phyloP scores from a whole-genome alignment of 2,113 vertebrate genomes.

The Dendropsophus ebraccatus region DNA sequence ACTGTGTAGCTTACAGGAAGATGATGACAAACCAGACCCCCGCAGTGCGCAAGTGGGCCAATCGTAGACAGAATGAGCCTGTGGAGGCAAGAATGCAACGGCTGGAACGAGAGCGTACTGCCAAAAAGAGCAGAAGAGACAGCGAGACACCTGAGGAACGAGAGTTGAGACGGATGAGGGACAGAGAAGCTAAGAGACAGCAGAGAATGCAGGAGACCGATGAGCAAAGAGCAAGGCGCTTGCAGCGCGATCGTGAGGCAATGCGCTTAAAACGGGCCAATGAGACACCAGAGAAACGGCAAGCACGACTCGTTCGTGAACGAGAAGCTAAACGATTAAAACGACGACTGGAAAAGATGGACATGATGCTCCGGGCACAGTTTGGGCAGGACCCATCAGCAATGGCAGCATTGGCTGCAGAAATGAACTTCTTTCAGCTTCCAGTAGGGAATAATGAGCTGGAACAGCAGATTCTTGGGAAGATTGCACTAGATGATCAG shows the following conservation, averaged over 20 bases:
- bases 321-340: conserved; percentile 95
- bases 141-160: conserved; percentile 89
- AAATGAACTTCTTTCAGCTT: conserved; percentile 95
- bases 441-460: conserved; percentile 83
- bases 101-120: conserved; percentile 90
- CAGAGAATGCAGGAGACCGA: conserved; percentile 95
- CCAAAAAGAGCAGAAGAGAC: conserved; percentile 94
- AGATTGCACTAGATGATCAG: conserved; percentile 80
- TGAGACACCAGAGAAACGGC: conserved; percentile 93
- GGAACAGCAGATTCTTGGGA: conserved; percentile 85
- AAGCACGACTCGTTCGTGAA: conserved; percentile 91
- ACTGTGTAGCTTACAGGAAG: conserved; percentile 90
- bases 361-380: conserved; percentile 92
- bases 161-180: conserved; percentile 87
- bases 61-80: conserved; percentile 91
- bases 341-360: conserved; percentile 93
- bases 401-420: conserved; percentile 92
- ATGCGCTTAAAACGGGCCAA: conserved; percentile 94
- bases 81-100: conserved; percentile 86
- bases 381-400: conserved; percentile 96
- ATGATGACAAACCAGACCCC: conserved; percentile 84
- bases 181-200: conserved; percentile 93
- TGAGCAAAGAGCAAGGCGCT: conserved; percentile 87
- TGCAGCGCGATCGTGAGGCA: conserved; percentile 93
- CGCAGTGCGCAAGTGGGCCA: conserved; percentile 84